A percentile compares a stretch with the other conserved stretches of the same genome.
phyloP scores from a whole-genome alignment of 2,888 invertebrate species.

The Ochlodes sylvanus region DNA sequence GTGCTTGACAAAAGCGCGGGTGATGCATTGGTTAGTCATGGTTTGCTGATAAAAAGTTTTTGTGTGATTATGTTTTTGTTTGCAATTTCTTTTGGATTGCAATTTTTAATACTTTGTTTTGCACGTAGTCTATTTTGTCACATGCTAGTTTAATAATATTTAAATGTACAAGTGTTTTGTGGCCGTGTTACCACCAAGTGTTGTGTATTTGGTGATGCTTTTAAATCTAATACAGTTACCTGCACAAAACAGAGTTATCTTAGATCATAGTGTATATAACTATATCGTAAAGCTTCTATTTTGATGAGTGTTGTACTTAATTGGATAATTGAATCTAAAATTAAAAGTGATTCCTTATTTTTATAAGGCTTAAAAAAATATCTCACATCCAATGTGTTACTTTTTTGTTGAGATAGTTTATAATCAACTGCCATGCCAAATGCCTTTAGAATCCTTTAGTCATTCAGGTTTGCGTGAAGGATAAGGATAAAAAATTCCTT shows the following conservation, averaged over 20 bases:
- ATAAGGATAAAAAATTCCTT: too few relatives aligned
- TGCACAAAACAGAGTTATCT: neutral
- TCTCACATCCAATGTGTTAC: too few relatives aligned
- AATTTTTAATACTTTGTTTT: slow-evolving; percentile 20
- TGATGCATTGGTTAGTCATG: slow-evolving; percentile 71
- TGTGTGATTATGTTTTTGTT: slow-evolving; percentile 41
- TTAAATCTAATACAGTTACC: neutral
- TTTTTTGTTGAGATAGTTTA: too few relatives aligned
- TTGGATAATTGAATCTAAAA: too few relatives aligned
- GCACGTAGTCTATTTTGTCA: slow-evolving; percentile 19
- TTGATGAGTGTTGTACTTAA: too few relatives aligned
- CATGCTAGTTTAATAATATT: slow-evolving; percentile 20
- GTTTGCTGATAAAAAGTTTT: slow-evolving; percentile 46
- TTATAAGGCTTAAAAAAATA: too few relatives aligned
- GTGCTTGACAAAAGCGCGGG: slow-evolving; percentile 69
- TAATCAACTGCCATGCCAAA: too few relatives aligned
- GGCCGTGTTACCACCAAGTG: neutral
- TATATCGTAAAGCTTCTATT: too few relatives aligned
- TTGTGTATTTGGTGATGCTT: neutral
- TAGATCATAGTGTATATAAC: neutral
- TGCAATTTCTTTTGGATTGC: slow-evolving; percentile 36
- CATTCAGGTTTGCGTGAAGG: too few relatives aligned
- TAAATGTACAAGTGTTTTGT: neutral
- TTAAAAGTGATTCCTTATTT: too few relatives aligned
- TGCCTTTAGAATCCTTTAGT: too few relatives aligned